Percentiles rank a stretch among this genome's conserved stretches.
phyloP scores from a whole-genome alignment of 2,113 vertebrate species.

The Telmatochromis brachygnathus region DNA sequence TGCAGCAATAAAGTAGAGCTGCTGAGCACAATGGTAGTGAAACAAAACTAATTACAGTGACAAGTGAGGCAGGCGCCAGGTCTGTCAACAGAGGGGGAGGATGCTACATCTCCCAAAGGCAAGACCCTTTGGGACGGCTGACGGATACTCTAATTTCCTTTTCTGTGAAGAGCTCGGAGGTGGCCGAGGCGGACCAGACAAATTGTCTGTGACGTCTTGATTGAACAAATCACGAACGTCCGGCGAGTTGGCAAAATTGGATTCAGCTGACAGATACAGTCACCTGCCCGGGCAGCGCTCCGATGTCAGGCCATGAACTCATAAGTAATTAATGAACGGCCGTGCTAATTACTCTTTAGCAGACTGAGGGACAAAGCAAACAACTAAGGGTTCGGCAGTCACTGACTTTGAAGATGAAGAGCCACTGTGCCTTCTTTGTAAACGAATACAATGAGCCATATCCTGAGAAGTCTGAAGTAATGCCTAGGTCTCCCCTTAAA shows the following conservation, averaged over 20 bases:
- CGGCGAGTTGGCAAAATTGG: slow-evolving; percentile 50
- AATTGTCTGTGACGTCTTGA: slow-evolving; percentile 58
- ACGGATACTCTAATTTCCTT: slow-evolving; percentile 61
- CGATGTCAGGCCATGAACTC: background rate
- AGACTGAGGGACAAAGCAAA: slow-evolving; percentile 1
- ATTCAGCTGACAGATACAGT: slow-evolving; percentile 47
- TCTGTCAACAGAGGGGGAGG: slow-evolving; percentile 42
- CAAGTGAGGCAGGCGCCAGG: slow-evolving; percentile 41
- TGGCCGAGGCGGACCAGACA: slow-evolving; percentile 9
- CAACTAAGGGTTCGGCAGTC: background rate
- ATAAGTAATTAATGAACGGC: slow-evolving; percentile 55
- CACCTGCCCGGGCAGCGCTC: background rate
- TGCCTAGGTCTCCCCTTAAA: background rate
- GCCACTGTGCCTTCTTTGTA: background rate
- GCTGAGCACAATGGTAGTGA: slow-evolving; percentile 41
- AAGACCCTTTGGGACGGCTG: slow-evolving; percentile 52
- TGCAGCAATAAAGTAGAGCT: slow-evolving; percentile 27
- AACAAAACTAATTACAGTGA: slow-evolving; percentile 65
- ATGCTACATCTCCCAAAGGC: slow-evolving; percentile 38
- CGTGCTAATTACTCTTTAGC: slow-evolving; percentile 45
- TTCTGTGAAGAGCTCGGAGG: slow-evolving; percentile 3
- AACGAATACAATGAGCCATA: background rate
- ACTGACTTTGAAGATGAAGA: background rate
- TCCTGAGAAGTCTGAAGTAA: background rate
- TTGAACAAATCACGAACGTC: slow-evolving; percentile 42